Conservation (phyloP, 2,888 invertebrate species). For the Steinernema hermaphroditum region DNA sequence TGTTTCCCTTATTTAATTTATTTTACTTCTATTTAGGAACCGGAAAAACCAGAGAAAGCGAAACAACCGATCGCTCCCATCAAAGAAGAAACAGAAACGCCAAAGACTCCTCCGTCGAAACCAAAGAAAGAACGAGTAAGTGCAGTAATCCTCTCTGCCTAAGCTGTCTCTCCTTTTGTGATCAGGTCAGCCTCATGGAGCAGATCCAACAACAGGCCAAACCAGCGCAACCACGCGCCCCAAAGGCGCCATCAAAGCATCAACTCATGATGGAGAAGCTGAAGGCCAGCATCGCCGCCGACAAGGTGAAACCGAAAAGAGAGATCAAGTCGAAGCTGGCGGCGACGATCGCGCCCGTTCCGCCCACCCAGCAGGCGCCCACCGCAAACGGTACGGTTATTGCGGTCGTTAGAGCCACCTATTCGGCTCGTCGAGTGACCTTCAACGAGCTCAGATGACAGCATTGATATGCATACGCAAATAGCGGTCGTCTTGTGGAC, state of each 20-base stretch:
- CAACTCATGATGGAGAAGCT: constrained; percentile 66
- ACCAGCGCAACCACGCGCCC: constrained; percentile 15
- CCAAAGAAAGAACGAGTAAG: constrained; percentile 4
- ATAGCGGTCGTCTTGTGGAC: background rate
- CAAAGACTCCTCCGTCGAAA: background rate
- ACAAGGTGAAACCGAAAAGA: constrained; percentile 73
- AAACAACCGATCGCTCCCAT: background rate
- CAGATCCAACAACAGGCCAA: background rate
- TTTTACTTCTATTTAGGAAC: no score
- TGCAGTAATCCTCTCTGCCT: background rate
- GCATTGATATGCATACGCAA: background rate
- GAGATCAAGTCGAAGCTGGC: constrained; percentile 79
- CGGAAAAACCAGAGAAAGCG: background rate
- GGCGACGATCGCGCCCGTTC: constrained; percentile 8
- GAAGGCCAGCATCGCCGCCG: constrained; percentile 75
- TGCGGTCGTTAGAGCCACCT: background rate
- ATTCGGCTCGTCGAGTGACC: background rate
- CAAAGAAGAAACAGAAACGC: background rate
- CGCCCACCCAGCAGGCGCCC: background rate
- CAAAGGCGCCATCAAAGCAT: constrained; percentile 55
- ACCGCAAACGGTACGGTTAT: constrained; percentile 19
- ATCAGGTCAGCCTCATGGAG: background rate
- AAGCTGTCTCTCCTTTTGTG: background rate
- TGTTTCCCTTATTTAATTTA: no score
- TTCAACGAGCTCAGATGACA: background rate